phyloP scores from a whole-genome alignment of 2,113 vertebrate species.

The Sceloporus undulatus region DNA sequence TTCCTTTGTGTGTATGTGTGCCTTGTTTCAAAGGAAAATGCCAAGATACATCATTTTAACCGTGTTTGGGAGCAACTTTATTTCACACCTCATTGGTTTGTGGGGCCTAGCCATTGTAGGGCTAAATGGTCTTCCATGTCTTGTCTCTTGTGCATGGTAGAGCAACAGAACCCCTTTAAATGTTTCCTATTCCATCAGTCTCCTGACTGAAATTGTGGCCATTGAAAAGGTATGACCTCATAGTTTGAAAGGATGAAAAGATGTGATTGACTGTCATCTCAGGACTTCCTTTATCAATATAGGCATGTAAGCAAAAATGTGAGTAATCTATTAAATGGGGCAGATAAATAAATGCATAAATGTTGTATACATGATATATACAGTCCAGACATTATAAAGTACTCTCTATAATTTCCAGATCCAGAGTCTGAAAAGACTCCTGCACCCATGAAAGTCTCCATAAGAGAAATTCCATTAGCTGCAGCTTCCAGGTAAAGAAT shows the following conservation, averaged over 20 bases:
- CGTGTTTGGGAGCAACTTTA: constrained; percentile 42
- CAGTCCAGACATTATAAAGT: not conserved
- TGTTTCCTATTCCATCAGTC: constrained; percentile 28
- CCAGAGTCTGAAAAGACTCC: not conserved
- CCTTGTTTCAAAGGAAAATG: constrained; percentile 73
- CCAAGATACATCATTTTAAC: constrained; percentile 75
- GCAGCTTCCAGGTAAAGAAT: too few relatives aligned
- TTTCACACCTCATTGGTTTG: constrained; percentile 61
- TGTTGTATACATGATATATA: too few relatives aligned
- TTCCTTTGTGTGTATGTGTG: constrained; percentile 54
- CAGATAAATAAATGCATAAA: too few relatives aligned
- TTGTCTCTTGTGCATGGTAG: constrained; percentile 30
- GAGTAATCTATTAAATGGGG: not conserved
- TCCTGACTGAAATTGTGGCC: constrained; percentile 37
- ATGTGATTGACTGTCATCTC: not conserved
- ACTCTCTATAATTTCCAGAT: not conserved
- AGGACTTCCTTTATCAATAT: not conserved
- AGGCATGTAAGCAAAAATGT: not conserved
- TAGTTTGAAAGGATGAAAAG: not conserved
- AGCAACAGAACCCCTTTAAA: constrained; percentile 28
- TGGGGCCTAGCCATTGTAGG: constrained; percentile 38
- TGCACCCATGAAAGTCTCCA: not conserved
- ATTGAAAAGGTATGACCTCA: constrained; percentile 32
- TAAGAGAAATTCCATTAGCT: not conserved
- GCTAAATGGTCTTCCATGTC: constrained; percentile 30